Evolutionary conservation across 1,140 invertebrate genomes (phyloP).

Genomic region (Caenorhabditis remanei): DNA sequence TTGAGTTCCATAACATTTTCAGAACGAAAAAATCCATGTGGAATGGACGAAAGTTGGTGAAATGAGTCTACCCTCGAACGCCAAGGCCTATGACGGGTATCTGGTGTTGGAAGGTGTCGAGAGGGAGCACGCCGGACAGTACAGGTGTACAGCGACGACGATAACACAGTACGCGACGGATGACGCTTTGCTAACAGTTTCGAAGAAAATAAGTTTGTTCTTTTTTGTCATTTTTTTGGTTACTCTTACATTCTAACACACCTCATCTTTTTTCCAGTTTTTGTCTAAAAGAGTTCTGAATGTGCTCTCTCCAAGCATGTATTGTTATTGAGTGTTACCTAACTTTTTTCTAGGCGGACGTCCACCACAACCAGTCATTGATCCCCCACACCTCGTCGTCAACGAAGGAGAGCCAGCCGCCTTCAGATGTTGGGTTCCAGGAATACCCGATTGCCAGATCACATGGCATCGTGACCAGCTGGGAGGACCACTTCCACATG

Average conservation of each 20-base stretch:
- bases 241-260: constrained; percentile 1
- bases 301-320: too few relatives aligned
- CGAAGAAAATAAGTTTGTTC: constrained; percentile 56
- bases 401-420: constrained; percentile 74
- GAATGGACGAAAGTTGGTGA: constrained; percentile 73
- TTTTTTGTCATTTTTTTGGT: constrained; percentile 22
- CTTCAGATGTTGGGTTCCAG: constrained; percentile 75
- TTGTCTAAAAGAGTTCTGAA: too few relatives aligned
- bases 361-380: constrained; percentile 74
- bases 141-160: constrained; percentile 70
- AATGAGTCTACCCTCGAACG: constrained; percentile 66
- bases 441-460: constrained; percentile 76
- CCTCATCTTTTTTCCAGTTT: not conserved
- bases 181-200: constrained; percentile 67
- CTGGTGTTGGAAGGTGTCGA: constrained; percentile 71
- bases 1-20: constrained; percentile 60
- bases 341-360: constrained; percentile 59
- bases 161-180: constrained; percentile 72
- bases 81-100: constrained; percentile 67
- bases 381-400: constrained; percentile 74
- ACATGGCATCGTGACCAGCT: constrained; percentile 75
- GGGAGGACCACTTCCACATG: constrained; percentile 73
- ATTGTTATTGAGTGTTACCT: not conserved
- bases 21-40: constrained; percentile 72
- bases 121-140: constrained; percentile 70